phyloP scores from a whole-genome alignment of 2,113 vertebrate genomes.

The Zapornia atra region DNA sequence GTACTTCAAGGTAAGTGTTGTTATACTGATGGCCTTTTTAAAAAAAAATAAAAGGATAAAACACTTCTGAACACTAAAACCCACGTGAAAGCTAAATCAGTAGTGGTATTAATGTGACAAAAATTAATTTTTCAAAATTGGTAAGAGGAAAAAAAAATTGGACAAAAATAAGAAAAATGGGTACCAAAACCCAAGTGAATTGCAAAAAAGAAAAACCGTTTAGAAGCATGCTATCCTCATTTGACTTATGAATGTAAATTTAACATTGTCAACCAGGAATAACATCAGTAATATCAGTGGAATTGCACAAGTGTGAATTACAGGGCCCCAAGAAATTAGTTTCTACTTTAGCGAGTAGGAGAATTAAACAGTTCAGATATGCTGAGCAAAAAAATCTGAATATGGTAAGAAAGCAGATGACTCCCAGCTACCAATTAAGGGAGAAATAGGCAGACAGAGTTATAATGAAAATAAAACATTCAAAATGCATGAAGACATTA shows the following conservation, averaged over 20 bases:
- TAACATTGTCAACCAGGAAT: background rate
- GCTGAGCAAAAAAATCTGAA: background rate
- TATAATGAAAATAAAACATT: conserved; percentile 44
- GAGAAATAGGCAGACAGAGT: background rate
- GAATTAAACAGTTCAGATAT: background rate
- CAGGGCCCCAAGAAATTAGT: background rate
- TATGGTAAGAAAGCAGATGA: background rate
- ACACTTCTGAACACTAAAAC: background rate
- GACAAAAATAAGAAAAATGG: background rate
- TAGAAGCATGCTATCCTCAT: background rate
- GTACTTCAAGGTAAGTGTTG: background rate
- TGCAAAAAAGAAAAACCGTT: background rate
- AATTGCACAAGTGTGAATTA: background rate
- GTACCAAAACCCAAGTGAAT: background rate
- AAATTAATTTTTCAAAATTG: background rate
- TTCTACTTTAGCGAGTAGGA: background rate
- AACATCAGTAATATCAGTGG: background rate
- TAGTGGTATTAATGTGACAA: background rate
- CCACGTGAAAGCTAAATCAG: background rate
- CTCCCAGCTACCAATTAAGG: conserved; percentile 33
- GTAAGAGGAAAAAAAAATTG: background rate
- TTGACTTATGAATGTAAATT: background rate
- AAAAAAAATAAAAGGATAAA: background rate
- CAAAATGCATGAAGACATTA: conserved; percentile 52
- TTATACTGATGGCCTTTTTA: background rate